phyloP scores from a whole-genome alignment of 2,888 invertebrate genomes.

The Leucania comma region DNA sequence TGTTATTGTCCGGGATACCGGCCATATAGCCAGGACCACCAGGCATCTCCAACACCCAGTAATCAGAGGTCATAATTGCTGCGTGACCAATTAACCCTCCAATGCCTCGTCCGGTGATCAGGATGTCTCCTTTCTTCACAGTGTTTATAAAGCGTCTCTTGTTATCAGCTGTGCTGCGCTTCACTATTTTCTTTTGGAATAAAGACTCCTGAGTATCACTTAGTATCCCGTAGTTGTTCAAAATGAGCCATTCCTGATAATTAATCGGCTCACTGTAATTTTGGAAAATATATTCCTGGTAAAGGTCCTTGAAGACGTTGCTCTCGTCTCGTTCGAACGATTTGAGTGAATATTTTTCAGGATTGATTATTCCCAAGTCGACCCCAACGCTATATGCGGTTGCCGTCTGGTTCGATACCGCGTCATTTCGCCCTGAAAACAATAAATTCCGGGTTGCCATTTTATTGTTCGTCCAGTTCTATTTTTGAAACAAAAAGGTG shows the following conservation, averaged over 20 bases:
- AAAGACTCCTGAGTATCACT: conserved; percentile 78
- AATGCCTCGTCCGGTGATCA: conserved; percentile 69
- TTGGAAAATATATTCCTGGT: conserved; percentile 68
- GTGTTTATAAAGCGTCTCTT: conserved; percentile 76
- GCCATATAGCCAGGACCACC: conserved; percentile 71
- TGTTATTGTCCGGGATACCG: conserved; percentile 75
- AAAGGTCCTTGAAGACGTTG: conserved; percentile 77
- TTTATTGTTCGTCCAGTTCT: conserved; percentile 60
- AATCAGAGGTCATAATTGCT: conserved; percentile 78
- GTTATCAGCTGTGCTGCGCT: conserved; percentile 73
- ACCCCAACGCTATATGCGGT: conserved; percentile 73
- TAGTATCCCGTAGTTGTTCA: conserved; percentile 80
- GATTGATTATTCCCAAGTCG: conserved; percentile 80
- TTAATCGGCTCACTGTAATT: conserved; percentile 73
- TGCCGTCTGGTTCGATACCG: conserved; percentile 67
- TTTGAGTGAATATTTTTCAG: conserved; percentile 77
- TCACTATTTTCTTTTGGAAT: conserved; percentile 75
- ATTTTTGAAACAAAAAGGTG: conserved; percentile 62
- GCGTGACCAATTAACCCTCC: conserved; percentile 77
- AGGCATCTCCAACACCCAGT: conserved; percentile 79
- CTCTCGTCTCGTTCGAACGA: conserved; percentile 76
- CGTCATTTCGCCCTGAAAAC: conserved; percentile 69
- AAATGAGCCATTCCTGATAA: conserved; percentile 80
- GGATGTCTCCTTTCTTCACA: conserved; percentile 76
- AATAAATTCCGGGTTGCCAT: conserved; percentile 60